phyloP scores from a whole-genome alignment of 2,888 invertebrate genomes.

The Sphaerophoria rueppellii region DNA sequence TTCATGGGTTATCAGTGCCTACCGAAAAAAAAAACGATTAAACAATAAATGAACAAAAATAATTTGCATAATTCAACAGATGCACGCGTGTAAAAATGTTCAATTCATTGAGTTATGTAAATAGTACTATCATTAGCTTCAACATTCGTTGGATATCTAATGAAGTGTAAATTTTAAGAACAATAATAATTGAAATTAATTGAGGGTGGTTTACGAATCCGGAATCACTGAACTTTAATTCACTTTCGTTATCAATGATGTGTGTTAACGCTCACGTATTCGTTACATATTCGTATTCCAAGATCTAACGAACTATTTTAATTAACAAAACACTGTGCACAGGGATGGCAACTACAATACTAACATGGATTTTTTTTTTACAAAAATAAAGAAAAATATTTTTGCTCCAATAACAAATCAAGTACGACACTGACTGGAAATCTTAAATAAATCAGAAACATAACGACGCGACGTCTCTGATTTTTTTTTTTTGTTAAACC shows the following conservation, averaged over 20 bases:
- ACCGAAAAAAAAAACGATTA: slow-evolving; percentile 3
- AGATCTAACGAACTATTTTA: slow-evolving; percentile 52
- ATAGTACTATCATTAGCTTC: slow-evolving; percentile 29
- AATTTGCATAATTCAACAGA: neutral
- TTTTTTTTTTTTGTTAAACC: neutral
- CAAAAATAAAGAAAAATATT: too few species aligned
- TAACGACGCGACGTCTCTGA: neutral
- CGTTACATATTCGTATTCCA: slow-evolving; percentile 48
- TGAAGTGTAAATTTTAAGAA: slow-evolving; percentile 50
- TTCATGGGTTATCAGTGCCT: neutral
- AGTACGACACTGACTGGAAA: too few species aligned
- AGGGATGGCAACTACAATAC: neutral
- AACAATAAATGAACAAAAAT: neutral
- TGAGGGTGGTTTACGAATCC: slow-evolving; percentile 51
- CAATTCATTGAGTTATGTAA: slow-evolving; percentile 19
- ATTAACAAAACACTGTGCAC: slow-evolving; percentile 40
- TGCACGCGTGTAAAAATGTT: neutral
- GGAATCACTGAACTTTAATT: slow-evolving; percentile 35
- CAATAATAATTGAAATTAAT: slow-evolving; percentile 19
- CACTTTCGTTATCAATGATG: slow-evolving; percentile 18
- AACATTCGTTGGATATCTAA: slow-evolving; percentile 38
- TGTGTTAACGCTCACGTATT: slow-evolving; percentile 52
- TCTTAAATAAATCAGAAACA: too few species aligned
- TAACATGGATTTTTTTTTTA: neutral
- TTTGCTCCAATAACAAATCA: too few species aligned